phyloP scores from a whole-genome alignment of 2,113 vertebrate species.

The Procavia capensis region DNA sequence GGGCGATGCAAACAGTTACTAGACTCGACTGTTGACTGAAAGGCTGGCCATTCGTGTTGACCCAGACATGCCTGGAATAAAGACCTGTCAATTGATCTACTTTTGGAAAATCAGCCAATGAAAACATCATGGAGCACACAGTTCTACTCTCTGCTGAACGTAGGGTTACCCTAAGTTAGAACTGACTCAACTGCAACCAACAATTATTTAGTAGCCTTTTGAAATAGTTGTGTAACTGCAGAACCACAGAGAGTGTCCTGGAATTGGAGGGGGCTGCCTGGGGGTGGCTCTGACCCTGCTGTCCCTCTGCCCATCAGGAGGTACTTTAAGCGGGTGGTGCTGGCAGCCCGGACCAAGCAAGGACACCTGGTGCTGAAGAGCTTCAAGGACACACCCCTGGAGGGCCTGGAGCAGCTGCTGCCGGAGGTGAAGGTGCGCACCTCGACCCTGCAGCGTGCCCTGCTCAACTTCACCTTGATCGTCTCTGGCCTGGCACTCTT shows the following conservation, averaged over 20 bases:
- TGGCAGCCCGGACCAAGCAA: conserved; percentile 76
- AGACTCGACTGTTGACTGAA: no score
- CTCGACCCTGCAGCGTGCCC: conserved; percentile 73
- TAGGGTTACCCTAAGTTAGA: no score
- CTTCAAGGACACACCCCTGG: conserved; percentile 86
- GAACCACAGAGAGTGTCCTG: neutral
- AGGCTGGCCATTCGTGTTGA: neutral
- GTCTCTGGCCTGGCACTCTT: conserved; percentile 81
- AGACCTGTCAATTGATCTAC: no score
- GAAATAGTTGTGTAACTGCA: neutral
- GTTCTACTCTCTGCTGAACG: no score
- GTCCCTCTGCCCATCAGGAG: conserved; percentile 57
- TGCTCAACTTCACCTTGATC: conserved; percentile 80
- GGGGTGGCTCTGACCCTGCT: neutral
- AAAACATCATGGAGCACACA: no score
- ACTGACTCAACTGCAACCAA: no score
- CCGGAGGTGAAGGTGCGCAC: conserved; percentile 83
- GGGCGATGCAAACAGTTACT: neutral
- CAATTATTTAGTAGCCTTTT: neutral
- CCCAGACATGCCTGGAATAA: no score
- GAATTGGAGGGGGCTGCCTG: neutral
- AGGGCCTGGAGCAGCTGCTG: conserved; percentile 86
- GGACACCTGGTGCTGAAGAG: conserved; percentile 85
- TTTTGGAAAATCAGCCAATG: no score
- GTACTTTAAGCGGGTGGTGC: conserved; percentile 85